Evolutionary conservation across 2,113 vertebrate species (phyloP).

Genomic region (Atractosteus spatula): DNA sequence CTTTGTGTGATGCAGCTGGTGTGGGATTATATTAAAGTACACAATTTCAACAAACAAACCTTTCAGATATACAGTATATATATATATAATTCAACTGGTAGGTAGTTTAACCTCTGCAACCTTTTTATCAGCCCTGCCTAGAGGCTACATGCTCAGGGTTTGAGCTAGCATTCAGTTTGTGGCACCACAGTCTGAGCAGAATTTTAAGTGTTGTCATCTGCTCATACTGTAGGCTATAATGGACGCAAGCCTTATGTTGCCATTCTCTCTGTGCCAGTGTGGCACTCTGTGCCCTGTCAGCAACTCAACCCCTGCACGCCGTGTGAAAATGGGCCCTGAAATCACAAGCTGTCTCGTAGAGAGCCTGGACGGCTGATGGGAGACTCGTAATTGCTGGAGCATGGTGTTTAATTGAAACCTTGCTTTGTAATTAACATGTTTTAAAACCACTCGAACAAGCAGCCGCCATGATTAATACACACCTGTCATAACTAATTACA

Average conservation of each 20-base stretch:
- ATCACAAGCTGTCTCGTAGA: constrained; percentile 8
- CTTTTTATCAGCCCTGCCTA: no score
- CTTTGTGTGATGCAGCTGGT: no score
- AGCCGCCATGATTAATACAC: constrained; percentile 47
- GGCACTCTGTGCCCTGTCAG: not conserved
- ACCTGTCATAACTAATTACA: constrained; percentile 56
- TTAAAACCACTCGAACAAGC: constrained; percentile 37
- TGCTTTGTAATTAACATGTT: constrained; percentile 41
- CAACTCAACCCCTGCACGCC: not conserved
- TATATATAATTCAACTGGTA: no score
- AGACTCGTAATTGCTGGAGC: constrained; percentile 28
- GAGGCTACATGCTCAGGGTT: no score
- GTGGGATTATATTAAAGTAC: no score
- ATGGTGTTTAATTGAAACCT: constrained; percentile 41
- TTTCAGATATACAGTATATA: no score
- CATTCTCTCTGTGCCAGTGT: not conserved
- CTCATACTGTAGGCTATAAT: not conserved
- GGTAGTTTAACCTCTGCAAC: no score
- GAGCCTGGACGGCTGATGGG: not conserved
- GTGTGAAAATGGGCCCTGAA: not conserved
- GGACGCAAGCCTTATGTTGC: not conserved
- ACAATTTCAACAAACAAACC: no score
- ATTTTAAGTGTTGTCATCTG: no score
- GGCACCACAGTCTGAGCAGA: no score
- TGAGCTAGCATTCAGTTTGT: no score